Conservation (phyloP, 1,140 invertebrate genomes). For the Drosophila aff. region DNA sequence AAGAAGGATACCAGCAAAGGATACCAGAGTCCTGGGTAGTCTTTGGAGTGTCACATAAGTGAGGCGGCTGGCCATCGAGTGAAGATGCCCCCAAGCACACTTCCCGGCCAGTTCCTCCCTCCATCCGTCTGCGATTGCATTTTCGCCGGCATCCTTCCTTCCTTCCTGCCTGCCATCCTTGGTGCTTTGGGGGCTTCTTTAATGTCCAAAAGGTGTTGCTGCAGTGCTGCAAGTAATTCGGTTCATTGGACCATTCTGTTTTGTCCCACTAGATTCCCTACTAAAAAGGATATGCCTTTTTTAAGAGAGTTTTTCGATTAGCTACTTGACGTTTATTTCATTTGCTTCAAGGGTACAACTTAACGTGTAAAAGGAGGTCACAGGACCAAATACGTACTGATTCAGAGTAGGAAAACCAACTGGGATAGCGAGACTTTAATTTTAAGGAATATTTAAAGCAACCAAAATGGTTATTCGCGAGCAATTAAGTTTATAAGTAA, state of each 20-base stretch:
- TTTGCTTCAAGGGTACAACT: neutral
- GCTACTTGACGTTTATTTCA: conserved; percentile 10
- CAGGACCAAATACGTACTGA: neutral
- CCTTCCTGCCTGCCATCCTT: neutral
- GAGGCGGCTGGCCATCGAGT: conserved; percentile 43
- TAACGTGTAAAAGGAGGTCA: neutral
- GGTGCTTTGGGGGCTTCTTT: conserved; percentile 16
- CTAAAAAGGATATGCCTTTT: conserved; percentile 10
- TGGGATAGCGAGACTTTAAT: neutral
- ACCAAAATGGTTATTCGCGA: no score
- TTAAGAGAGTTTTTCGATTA: conserved; percentile 2
- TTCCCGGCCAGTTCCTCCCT: conserved; percentile 4
- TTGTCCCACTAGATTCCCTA: conserved; percentile 9
- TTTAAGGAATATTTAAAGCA: neutral
- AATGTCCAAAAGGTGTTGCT: conserved; percentile 55
- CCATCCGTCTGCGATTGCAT: conserved; percentile 23
- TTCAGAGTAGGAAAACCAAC: neutral
- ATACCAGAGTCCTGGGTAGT: conserved; percentile 16
- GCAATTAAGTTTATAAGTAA: neutral
- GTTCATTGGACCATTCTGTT: conserved; percentile 26
- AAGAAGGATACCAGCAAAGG: neutral
- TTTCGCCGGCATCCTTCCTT: conserved; percentile 14
- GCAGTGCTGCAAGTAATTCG: conserved; percentile 55
- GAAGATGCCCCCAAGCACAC: conserved; percentile 39
- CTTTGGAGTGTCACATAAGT: conserved; percentile 37